Conservation (phyloP, 2,888 invertebrate species). For the Drosophila pegasa region DNA sequence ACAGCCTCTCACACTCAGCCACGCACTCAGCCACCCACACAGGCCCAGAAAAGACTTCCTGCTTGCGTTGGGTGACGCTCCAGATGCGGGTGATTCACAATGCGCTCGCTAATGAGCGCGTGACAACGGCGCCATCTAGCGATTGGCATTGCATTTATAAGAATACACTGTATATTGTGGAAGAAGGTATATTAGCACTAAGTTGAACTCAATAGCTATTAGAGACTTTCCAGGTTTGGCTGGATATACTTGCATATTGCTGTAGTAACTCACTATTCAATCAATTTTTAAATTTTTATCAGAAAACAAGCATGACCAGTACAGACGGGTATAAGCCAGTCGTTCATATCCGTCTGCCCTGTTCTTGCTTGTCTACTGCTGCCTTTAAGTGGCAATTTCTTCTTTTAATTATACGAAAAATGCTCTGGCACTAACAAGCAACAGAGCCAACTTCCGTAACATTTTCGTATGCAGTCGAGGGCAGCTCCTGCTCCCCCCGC, state of each 20-base stretch:
- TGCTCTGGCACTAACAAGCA: slow-evolving; percentile 42
- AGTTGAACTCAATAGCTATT: too few relatives aligned
- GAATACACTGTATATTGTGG: slow-evolving; percentile 4
- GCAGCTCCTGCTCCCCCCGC: background rate
- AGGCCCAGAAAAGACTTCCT: slow-evolving; percentile 67
- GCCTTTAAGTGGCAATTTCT: slow-evolving; percentile 77
- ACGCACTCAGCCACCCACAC: slow-evolving; percentile 4
- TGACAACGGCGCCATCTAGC: slow-evolving; percentile 59
- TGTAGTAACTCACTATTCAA: background rate
- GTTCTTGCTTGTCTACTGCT: slow-evolving; percentile 21
- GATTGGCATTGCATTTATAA: slow-evolving; percentile 47
- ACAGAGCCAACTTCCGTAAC: slow-evolving; percentile 36
- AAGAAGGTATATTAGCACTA: background rate
- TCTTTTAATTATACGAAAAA: slow-evolving; percentile 72
- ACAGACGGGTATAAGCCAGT: too few relatives aligned
- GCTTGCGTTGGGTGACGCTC: slow-evolving; percentile 41
- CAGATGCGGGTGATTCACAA: slow-evolving; percentile 43
- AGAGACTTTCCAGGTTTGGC: too few relatives aligned
- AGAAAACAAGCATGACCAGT: too few relatives aligned
- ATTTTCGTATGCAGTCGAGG: slow-evolving; percentile 12
- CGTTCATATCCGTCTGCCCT: background rate
- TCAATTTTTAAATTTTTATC: too few relatives aligned
- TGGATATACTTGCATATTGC: background rate
- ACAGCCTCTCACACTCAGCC: slow-evolving; percentile 7
- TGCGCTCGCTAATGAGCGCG: slow-evolving; percentile 67